These are phyloP conservation scores for Papilio gigon DNA, from an alignment of 2,888 invertebrate genomes.

Conservation along the genomic window DNA sequence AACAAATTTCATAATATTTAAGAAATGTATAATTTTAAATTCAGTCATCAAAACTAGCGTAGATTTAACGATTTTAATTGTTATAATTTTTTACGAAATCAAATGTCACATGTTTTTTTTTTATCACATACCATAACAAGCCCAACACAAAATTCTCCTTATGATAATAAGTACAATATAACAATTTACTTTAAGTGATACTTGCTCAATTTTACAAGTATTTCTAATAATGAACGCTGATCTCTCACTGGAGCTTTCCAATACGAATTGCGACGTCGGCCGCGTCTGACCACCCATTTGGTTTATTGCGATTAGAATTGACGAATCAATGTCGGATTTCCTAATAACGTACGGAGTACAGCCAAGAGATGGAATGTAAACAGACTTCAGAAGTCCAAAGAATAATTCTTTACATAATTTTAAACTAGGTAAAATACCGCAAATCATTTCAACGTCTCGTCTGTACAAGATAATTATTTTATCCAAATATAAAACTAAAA, in stretches of 20 bases:
- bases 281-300: conserved; percentile 22
- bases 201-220: conserved; percentile 76
- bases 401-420: neutral
- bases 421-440: neutral
- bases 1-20: conserved; percentile 79
- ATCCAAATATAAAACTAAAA: no score
- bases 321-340: neutral
- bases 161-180: conserved; percentile 75
- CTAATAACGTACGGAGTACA: neutral
- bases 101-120: conserved; percentile 39
- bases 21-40: conserved; percentile 49
- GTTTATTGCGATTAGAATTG: conserved; percentile 33
- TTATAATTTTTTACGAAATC: conserved; percentile 31
- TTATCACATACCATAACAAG: conserved; percentile 47
- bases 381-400: neutral
- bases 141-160: conserved; percentile 60
- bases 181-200: conserved; percentile 71
- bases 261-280: conserved; percentile 25
- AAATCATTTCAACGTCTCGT: neutral
- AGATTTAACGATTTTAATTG: conserved; percentile 30
- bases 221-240: conserved; percentile 46
- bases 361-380: neutral
- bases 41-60: conserved; percentile 30
- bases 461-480: no score
- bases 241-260: conserved; percentile 44